A percentile compares a stretch with the other conserved stretches of the same genome.
Conservation (phyloP, 2,797 vertebrate species). For the Tokudaia muenninki region DNA sequence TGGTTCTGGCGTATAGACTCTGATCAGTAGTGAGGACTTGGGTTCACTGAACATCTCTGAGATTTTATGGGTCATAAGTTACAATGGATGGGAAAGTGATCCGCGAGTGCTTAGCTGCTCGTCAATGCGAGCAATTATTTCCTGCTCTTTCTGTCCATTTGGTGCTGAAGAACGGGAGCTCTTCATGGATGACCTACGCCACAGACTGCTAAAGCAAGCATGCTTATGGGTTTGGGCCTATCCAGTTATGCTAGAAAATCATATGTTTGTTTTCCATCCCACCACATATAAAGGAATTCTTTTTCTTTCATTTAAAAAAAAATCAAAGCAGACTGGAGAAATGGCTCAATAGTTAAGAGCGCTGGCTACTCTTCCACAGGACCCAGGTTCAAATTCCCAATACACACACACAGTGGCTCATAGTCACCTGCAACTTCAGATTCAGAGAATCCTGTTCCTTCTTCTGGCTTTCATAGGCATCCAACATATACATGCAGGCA, state of each 20-base stretch:
- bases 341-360: neutral
- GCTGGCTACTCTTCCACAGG: neutral
- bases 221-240: neutral
- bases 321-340: neutral
- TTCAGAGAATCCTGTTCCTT: too few species aligned
- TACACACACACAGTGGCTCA: too few species aligned
- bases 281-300: neutral
- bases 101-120: neutral
- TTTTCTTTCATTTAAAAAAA: slow-evolving; percentile 46
- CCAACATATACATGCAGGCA: neutral
- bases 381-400: neutral
- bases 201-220: neutral
- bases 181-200: neutral
- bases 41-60: neutral
- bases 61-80: neutral
- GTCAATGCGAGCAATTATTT: neutral
- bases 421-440: neutral
- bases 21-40: neutral
- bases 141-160: neutral
- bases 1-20: neutral
- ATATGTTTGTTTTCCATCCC: slow-evolving; percentile 1
- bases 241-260: neutral
- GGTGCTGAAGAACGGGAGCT: neutral
- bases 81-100: neutral
- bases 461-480: neutral